These are phyloP conservation scores for Drosophila equinoxialis DNA, from an alignment of 1,140 invertebrate species.

Conservation along the genomic window DNA sequence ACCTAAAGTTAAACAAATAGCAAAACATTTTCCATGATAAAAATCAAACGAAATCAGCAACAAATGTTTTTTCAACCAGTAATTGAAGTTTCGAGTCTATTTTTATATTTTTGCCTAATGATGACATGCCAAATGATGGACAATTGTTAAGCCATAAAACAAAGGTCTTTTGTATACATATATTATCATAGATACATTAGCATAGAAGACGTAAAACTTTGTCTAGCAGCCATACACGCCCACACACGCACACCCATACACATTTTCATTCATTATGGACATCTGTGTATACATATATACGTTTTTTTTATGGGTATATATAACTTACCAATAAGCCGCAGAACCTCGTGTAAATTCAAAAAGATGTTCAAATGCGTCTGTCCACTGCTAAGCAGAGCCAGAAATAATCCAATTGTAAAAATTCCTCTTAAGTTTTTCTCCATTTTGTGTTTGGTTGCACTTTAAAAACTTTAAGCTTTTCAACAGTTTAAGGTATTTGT, in stretches of 20 bases:
- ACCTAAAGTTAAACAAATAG: no score
- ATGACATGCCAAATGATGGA: slow-evolving; percentile 2
- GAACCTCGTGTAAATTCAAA: slow-evolving; percentile 83
- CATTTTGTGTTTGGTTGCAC: slow-evolving; percentile 36
- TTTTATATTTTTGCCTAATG: background rate
- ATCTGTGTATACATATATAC: background rate
- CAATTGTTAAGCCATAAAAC: slow-evolving; percentile 8
- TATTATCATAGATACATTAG: slow-evolving; percentile 3
- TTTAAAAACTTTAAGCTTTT: slow-evolving; percentile 15
- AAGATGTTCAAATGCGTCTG: slow-evolving; percentile 82
- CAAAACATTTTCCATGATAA: background rate
- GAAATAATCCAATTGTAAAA: slow-evolving; percentile 77
- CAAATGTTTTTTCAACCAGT: background rate
- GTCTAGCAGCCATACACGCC: background rate
- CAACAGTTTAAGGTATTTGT: slow-evolving; percentile 3
- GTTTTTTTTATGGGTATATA: background rate
- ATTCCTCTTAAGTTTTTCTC: slow-evolving; percentile 51
- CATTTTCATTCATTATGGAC: slow-evolving; percentile 30
- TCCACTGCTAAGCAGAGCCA: slow-evolving; percentile 56
- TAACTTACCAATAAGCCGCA: slow-evolving; percentile 83
- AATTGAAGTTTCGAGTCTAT: background rate
- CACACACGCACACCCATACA: background rate
- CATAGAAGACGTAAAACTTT: background rate
- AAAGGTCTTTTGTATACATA: background rate
- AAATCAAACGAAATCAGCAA: background rate